phyloP scores from a whole-genome alignment of 2,888 invertebrate species.

The Lithophane socia region DNA sequence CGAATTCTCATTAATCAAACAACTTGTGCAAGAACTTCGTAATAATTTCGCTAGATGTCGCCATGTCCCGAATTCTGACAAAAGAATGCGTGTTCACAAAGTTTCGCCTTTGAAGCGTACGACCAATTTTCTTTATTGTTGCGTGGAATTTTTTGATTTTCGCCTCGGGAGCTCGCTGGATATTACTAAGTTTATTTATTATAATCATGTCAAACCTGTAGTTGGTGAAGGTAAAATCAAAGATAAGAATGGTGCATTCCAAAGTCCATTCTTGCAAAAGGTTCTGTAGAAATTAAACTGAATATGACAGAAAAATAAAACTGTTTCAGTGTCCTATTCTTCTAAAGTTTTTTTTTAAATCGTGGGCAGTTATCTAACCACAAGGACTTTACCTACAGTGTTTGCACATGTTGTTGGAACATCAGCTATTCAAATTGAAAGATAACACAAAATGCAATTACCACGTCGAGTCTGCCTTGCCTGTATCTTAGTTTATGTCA shows the following conservation, averaged over 20 bases:
- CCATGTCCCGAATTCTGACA: conserved; percentile 18
- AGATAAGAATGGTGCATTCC: neutral
- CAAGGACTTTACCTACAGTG: too few species aligned
- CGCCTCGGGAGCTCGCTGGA: neutral
- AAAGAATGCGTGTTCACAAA: conserved; percentile 46
- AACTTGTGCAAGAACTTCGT: conserved; percentile 41
- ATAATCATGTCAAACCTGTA: neutral
- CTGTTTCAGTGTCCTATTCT: neutral
- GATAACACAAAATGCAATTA: conserved; percentile 12
- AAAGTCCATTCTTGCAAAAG: neutral
- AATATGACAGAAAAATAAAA: neutral
- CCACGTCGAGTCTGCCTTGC: neutral
- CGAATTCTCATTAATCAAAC: conserved; percentile 44
- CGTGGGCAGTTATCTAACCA: neutral
- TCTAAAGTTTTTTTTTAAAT: neutral
- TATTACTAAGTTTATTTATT: neutral
- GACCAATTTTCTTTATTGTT: conserved; percentile 35
- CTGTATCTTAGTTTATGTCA: conserved; percentile 9
- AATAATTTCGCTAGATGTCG: conserved; percentile 47
- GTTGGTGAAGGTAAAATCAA: neutral
- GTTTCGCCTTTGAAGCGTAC: conserved; percentile 32
- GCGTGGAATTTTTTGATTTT: conserved; percentile 43
- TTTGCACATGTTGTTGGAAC: neutral
- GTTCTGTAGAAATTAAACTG: neutral
- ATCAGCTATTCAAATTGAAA: conserved; percentile 25